Base-by-base conservation (phyloP, 1,140 invertebrate genomes). In the Platyscapa corneri region DNA sequence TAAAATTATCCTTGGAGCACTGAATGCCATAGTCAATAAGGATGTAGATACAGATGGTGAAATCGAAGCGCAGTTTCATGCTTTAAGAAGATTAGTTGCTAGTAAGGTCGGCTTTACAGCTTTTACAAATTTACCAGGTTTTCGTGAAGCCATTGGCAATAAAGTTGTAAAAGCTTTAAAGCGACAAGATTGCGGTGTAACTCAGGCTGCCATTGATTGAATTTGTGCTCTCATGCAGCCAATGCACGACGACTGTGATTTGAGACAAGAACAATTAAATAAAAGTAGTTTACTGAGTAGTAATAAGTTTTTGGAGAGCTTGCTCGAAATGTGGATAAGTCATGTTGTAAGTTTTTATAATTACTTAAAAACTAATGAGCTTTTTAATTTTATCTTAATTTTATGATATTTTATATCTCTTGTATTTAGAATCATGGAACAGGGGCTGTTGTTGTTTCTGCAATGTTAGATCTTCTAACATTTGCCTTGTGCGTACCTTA, bases 381-480 rank as follows among this genome's bases (percentile, higher is more conserved):
- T 27, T 5, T 76, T 27, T 39, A 20, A 42, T 42, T 32, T 39
- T 70, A 53, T 60, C 27, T 3, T 60, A 6, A 30, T 79, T 18
- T 53, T 18, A 34, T 10, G 6, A 76, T 10, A 34, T 32, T 27
- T 65, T 27, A 23, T 39, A 42, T 23, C 78, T 64, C 56, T 86
- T 81, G 82, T 87, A 88, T 93, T 60, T 90, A 98, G 97, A 95
- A 95, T 88, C 96, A 96, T 90, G 96, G 95, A 53, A 97, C 96
- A 82, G 96, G 96, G n/a, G 96, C 97, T 46, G 89, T 97, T 42
- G 96, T 97, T 5, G 95, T 97, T n/a, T 96, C 96, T 34, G 97
- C 98, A 56, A 99, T 99, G 98, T 94, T 99, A 89, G 99, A 99
- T 94, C 99, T 99, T 91, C 94, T 99, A 86, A 99, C 99, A n/a